Conservation (phyloP, 2,888 invertebrate genomes). For the Leptinotarsa rubiginosa region DNA sequence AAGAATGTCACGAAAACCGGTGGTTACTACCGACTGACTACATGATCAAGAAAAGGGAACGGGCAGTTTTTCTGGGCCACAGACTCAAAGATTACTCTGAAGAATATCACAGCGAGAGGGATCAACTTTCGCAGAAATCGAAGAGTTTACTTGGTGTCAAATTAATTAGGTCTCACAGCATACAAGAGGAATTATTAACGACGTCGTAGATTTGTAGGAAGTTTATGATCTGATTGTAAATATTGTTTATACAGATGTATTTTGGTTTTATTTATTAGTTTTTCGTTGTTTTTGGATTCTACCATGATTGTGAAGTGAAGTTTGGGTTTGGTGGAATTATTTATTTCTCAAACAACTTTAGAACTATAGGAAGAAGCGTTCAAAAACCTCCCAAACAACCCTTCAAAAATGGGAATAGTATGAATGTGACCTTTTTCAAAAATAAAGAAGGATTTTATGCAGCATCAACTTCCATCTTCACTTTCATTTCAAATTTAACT, state of each 20-base stretch:
- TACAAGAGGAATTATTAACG: constrained; percentile 84
- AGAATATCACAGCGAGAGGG: constrained; percentile 80
- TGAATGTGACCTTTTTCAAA: not conserved
- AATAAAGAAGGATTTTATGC: no score
- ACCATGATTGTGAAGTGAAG: no score
- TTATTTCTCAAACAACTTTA: no score
- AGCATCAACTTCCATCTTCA: no score
- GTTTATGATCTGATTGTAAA: constrained; percentile 46
- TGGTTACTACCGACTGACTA: constrained; percentile 94
- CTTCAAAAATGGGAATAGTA: not conserved
- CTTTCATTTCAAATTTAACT: no score
- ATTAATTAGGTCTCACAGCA: constrained; percentile 82
- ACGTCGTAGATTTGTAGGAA: constrained; percentile 55
- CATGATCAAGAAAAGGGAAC: constrained; percentile 92
- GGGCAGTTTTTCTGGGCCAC: constrained; percentile 86
- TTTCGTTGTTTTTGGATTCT: not conserved
- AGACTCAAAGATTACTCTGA: constrained; percentile 87
- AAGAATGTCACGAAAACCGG: constrained; percentile 95
- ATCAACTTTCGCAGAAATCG: constrained; percentile 72
- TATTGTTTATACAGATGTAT: constrained; percentile 42
- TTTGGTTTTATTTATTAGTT: constrained; percentile 24
- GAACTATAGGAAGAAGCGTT: no score
- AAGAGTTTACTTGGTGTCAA: constrained; percentile 71
- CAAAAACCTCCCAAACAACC: no score
- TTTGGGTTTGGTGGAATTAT: no score